Conservation (phyloP, 2,113 vertebrate species). For the Ranitomeya imitator region DNA sequence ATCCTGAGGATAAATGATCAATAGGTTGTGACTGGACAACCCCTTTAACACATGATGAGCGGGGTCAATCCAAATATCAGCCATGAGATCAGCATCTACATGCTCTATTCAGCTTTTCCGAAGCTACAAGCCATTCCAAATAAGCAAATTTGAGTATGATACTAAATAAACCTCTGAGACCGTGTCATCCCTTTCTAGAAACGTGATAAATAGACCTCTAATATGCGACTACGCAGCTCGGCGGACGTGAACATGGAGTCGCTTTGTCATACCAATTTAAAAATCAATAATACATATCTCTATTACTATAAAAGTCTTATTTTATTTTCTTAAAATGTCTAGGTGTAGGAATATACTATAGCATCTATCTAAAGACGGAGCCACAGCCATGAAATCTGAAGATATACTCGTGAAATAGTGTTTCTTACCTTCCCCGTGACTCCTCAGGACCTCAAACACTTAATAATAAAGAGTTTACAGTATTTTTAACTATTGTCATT, state of each 20-base stretch:
- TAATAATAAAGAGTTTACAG: not conserved
- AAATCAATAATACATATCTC: slow-evolving; percentile 27
- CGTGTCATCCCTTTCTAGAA: slow-evolving; percentile 1
- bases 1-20: no score
- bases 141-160: not conserved
- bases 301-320: slow-evolving; percentile 17
- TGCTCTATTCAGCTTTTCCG: not conserved
- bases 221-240: slow-evolving; percentile 13
- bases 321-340: not conserved
- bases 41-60: not conserved
- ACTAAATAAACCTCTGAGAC: slow-evolving; percentile 18
- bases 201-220: slow-evolving; percentile 29
- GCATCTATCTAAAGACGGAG: not conserved
- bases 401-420: not conserved
- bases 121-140: not conserved
- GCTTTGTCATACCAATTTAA: slow-evolving; percentile 11
- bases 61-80: not conserved
- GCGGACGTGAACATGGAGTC: not conserved
- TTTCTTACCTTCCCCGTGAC: not conserved
- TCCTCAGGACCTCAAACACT: not conserved
- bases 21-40: no score
- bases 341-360: not conserved
- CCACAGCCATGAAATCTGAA: not conserved
- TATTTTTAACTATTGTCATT: not conserved
- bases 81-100: not conserved